Evolutionary conservation across 2,797 vertebrate species (phyloP), one percentile per base, ranked within the genome.

Genomic region (Fundulus diaphanus): DNA sequence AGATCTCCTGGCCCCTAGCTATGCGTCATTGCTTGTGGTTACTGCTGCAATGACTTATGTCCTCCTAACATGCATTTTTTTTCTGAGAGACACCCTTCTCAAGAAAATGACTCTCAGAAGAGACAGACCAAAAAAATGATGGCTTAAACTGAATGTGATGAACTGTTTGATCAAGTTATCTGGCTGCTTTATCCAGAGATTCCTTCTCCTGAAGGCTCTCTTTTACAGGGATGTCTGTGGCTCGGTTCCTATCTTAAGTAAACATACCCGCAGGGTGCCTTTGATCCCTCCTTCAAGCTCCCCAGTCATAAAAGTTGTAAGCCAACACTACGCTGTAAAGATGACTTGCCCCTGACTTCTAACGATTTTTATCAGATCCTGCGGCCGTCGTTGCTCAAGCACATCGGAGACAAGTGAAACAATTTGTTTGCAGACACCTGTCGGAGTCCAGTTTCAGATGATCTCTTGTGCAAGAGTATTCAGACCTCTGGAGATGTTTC

Each of bases 301-400:
- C 48, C 46, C 35, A 73, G 81, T 81, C 83, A 78, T 90, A 91
- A 92, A 90, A 77, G 78, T 78, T 57, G 61, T 88, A 83, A 86
- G 86, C 76, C n/a, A 54, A 29, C 82, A 72, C 82, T 72, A 66
- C 40, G 85, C 77, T 76, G 75, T 88, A 79, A 89, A 88, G 82
- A 83, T 85, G 76, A 68, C 56, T 54, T 1, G 63, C 76, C 37
- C 75, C 77, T 33, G 37, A 88, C 85, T 72, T 83, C 70, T 81
- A 83, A 85, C 27, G 8, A 65, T 68, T 71, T 80, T 84, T 87
- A 71, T 88, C 80, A 77, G 54, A 79, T 88, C 52, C 65, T 56
- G 82, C 76, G 84, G 85, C 71, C 63, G 79, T 74, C 46, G 66
- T 40, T 24, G 70, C 35, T 82, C 52, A 48, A 75, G 79, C 76